Evolutionary conservation across 2,113 vertebrate genomes (phyloP).

Genomic region (Lutjanus erythropterus): DNA sequence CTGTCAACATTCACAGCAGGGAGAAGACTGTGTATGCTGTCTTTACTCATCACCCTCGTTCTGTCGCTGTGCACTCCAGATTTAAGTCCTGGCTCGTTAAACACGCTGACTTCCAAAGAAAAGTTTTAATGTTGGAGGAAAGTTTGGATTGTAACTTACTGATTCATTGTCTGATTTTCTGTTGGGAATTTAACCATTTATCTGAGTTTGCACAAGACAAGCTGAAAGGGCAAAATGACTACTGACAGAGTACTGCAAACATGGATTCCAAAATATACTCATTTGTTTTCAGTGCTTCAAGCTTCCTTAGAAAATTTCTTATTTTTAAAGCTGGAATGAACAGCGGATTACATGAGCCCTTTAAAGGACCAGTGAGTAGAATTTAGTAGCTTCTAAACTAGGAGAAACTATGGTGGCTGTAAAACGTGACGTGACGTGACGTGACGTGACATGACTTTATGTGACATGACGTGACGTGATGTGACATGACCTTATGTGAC

Average conservation of each 20-base stretch:
- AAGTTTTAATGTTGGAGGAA: conserved; percentile 46
- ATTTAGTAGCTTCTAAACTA: no score
- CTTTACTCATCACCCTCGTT: conserved; percentile 56
- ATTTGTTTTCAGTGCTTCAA: conserved; percentile 13
- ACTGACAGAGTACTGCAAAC: conserved; percentile 26
- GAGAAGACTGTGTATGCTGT: conserved; percentile 20
- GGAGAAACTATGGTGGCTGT: no score
- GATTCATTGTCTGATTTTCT: conserved; percentile 39
- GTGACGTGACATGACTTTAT: no score
- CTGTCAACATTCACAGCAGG: conserved; percentile 65
- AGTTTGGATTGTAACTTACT: conserved; percentile 22
- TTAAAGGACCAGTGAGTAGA: no score
- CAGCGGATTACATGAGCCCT: background rate
- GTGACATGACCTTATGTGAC: no score
- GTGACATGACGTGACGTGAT: no score
- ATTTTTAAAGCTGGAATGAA: conserved; percentile 4
- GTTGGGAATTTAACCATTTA: conserved; percentile 22
- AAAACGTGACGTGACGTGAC: no score
- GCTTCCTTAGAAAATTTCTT: background rate
- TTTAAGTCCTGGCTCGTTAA: conserved; percentile 45
- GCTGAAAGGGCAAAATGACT: conserved; percentile 19
- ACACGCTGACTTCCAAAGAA: conserved; percentile 38
- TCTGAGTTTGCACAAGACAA: conserved; percentile 51
- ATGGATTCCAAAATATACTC: conserved; percentile 52
- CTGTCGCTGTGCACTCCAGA: conserved; percentile 42